Conservation (phyloP, 2,113 vertebrate genomes). For the Falcunculus frontatus region DNA sequence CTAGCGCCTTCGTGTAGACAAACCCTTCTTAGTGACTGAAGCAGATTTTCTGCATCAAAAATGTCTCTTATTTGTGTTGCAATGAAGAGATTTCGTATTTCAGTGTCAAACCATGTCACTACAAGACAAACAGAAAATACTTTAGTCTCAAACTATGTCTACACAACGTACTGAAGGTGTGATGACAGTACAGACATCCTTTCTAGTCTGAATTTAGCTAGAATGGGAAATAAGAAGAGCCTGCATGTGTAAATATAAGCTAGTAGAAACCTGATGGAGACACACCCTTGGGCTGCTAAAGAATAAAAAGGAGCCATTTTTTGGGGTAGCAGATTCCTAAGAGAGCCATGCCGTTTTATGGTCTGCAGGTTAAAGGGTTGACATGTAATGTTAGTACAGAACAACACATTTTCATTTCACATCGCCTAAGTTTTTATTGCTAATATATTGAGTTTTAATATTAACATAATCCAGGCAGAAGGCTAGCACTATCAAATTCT, state of each 20-base stretch:
- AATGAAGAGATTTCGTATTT: conserved; percentile 1
- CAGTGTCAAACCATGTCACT: not conserved
- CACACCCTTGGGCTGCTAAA: not conserved
- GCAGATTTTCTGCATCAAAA: conserved; percentile 10
- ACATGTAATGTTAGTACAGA: not conserved
- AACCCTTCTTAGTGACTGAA: not conserved
- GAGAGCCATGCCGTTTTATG: not conserved
- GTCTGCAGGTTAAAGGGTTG: not conserved
- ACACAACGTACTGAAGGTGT: not conserved
- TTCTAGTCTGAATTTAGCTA: not conserved
- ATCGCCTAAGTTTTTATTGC: not conserved
- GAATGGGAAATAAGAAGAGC: not conserved
- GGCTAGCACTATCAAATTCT: not conserved
- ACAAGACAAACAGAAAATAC: conserved; percentile 1
- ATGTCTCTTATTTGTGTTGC: not conserved
- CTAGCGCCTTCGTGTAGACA: fast-evolving
- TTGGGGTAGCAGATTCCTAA: not conserved
- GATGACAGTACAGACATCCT: not conserved
- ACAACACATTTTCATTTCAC: not conserved
- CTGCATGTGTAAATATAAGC: not conserved
- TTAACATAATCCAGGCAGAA: not conserved
- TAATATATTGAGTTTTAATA: not conserved
- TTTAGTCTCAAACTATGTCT: conserved; percentile 16
- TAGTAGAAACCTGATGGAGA: not conserved
- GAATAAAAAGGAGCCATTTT: not conserved